A percentile compares a stretch with the other conserved stretches of the same genome.
Conservation (phyloP, 1,140 invertebrate genomes). For the Lepeophtheirus salmonis region DNA sequence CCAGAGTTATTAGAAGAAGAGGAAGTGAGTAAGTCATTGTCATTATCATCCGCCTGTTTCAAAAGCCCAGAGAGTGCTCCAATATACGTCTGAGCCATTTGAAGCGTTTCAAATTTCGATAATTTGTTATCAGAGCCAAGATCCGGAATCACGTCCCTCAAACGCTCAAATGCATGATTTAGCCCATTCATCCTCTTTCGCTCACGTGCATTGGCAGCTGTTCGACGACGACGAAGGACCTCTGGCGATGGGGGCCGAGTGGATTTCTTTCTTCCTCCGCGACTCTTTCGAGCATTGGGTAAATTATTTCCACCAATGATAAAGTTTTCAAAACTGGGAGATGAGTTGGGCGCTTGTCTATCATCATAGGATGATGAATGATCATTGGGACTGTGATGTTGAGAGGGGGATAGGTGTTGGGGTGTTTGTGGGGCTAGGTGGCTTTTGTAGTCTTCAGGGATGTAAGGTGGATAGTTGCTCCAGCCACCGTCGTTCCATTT, state of each 20-base stretch:
- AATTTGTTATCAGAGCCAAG: constrained; percentile 54
- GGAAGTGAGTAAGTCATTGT: too few relatives aligned
- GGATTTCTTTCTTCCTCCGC: constrained; percentile 11
- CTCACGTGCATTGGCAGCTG: constrained; percentile 55
- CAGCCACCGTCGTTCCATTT: neutral
- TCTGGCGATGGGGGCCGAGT: constrained; percentile 18
- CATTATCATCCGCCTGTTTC: constrained; percentile 20
- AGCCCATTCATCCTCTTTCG: constrained; percentile 57
- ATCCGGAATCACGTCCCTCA: constrained; percentile 61
- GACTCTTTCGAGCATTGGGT: neutral
- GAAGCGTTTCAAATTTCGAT: constrained; percentile 67
- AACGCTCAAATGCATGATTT: constrained; percentile 57
- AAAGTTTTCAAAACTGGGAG: too few relatives aligned
- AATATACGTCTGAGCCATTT: constrained; percentile 74
- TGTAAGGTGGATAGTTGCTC: neutral
- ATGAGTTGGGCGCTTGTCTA: too few relatives aligned
- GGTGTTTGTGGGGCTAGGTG: neutral
- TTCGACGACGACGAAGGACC: constrained; percentile 31
- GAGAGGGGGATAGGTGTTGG: neutral
- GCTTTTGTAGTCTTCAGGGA: neutral
- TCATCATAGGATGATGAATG: neutral
- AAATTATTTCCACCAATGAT: too few relatives aligned
- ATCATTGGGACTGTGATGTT: neutral
- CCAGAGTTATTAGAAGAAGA: too few relatives aligned
- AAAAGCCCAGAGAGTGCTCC: constrained; percentile 59